phyloP scores from a whole-genome alignment of 1,140 invertebrate genomes.

The Zaprionus capensis region DNA sequence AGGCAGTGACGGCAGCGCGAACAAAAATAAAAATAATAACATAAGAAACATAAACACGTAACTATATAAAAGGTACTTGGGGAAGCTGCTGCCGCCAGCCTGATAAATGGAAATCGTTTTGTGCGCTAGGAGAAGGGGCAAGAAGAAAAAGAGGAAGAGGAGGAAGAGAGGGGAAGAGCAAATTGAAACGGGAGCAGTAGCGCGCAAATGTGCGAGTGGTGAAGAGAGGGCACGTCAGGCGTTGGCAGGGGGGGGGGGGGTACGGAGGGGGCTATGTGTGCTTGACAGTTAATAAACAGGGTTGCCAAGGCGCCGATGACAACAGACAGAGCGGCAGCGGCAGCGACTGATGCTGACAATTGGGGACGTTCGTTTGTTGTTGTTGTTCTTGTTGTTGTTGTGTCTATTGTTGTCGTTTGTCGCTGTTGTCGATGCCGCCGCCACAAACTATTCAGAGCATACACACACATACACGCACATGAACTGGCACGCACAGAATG shows the following conservation, averaged over 20 bases:
- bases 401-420: slow-evolving; percentile 46
- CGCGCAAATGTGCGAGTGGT: slow-evolving; percentile 15
- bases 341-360: slow-evolving; percentile 49
- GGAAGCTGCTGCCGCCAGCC: slow-evolving; percentile 56
- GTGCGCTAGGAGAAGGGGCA: slow-evolving; percentile 13
- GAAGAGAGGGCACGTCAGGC: not conserved
- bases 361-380: slow-evolving; percentile 22
- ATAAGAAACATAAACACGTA: slow-evolving; percentile 78
- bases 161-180: not conserved
- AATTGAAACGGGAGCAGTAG: slow-evolving; percentile 40
- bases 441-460: slow-evolving; percentile 62
- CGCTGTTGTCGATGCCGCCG: slow-evolving; percentile 34
- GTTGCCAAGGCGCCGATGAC: slow-evolving; percentile 42
- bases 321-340: slow-evolving; percentile 28
- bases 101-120: slow-evolving; percentile 61
- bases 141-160: not conserved
- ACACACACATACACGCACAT: slow-evolving; percentile 17
- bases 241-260: too few relatives aligned
- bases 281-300: slow-evolving; percentile 53
- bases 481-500: too few relatives aligned
- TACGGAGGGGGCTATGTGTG: slow-evolving; percentile 12
- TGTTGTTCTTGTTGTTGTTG: not conserved
- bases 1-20: slow-evolving; percentile 29
- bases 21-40: slow-evolving; percentile 77
- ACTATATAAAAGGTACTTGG: slow-evolving; percentile 70